phyloP scores from a whole-genome alignment of 2,888 invertebrate species.

The Abrostola tripartita region DNA sequence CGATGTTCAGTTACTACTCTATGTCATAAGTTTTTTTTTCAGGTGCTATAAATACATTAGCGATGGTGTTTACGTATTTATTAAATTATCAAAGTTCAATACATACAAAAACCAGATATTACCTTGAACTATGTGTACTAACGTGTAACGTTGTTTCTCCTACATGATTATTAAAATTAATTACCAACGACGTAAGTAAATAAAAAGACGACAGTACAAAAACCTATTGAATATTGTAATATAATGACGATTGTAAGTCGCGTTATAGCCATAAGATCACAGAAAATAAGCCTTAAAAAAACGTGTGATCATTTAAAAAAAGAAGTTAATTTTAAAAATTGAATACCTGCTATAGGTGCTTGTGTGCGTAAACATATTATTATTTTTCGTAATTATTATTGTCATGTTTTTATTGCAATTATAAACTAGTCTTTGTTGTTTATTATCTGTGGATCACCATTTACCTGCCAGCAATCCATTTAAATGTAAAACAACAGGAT shows the following conservation, averaged over 20 bases:
- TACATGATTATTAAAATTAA: neutral
- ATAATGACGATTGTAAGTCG: too few species aligned
- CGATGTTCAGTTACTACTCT: neutral
- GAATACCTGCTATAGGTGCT: too few species aligned
- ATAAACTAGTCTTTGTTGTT: too few species aligned
- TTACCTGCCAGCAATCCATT: neutral
- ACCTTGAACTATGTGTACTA: conserved; percentile 9
- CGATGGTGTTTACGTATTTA: conserved; percentile 15
- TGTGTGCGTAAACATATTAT: too few species aligned
- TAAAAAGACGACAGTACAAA: too few species aligned
- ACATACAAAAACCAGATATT: conserved; percentile 15
- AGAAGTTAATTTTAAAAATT: too few species aligned
- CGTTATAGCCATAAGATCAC: too few species aligned
- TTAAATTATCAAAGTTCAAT: conserved; percentile 17
- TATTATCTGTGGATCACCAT: neutral
- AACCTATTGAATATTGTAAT: too few species aligned
- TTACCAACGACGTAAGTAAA: neutral
- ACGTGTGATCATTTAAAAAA: too few species aligned
- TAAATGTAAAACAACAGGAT: conserved; percentile 8
- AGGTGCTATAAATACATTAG: neutral
- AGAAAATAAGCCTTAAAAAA: too few species aligned
- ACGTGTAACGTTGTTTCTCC: neutral
- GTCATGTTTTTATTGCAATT: too few species aligned
- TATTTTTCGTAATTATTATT: too few species aligned
- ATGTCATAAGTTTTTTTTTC: neutral